Conservation (phyloP, 1,140 invertebrate genomes). For the Metaphire vulgaris region DNA sequence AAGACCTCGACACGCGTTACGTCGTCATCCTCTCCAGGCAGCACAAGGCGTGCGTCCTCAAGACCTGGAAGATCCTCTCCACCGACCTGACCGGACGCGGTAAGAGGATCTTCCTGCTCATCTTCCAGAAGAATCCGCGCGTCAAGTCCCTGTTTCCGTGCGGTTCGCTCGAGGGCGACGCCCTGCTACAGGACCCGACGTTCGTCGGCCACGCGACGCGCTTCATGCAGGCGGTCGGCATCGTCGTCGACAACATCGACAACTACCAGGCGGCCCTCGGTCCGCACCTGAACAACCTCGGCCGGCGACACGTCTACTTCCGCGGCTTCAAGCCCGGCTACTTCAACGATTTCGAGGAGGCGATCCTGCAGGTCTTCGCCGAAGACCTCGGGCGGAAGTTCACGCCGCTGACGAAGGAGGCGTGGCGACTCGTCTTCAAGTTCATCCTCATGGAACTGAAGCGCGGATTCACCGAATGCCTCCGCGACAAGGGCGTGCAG, state of each 20-base stretch:
- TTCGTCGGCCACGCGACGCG: slow-evolving; percentile 38
- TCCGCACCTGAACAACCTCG: slow-evolving; percentile 34
- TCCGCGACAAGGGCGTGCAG: slow-evolving; percentile 10
- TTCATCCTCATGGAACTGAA: slow-evolving; percentile 37
- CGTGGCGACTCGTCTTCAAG: slow-evolving; percentile 34
- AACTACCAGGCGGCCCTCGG: slow-evolving; percentile 31
- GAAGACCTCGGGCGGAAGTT: slow-evolving; percentile 33
- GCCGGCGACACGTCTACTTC: slow-evolving; percentile 35
- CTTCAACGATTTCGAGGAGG: slow-evolving; percentile 36
- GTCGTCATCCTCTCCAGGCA: slow-evolving; percentile 21
- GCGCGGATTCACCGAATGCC: slow-evolving; percentile 29
- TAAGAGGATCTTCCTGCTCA: slow-evolving; percentile 33
- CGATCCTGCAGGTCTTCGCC: slow-evolving; percentile 34
- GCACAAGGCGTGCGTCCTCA: slow-evolving; percentile 33
- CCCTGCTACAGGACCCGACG: slow-evolving; percentile 30
- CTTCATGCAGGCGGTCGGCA: slow-evolving; percentile 40
- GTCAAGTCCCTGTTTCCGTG: slow-evolving; percentile 37
- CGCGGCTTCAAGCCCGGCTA: slow-evolving; percentile 36
- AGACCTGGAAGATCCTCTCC: slow-evolving; percentile 35
- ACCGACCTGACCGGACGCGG: slow-evolving; percentile 33
- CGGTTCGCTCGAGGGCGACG: slow-evolving; percentile 30
- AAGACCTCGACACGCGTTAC: background rate
- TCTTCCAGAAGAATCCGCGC: slow-evolving; percentile 36
- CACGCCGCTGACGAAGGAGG: slow-evolving; percentile 20
- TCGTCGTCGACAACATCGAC: slow-evolving; percentile 38